Evolutionary conservation across 2,888 invertebrate species (phyloP).

Genomic region (Liodrosophila aerea): DNA sequence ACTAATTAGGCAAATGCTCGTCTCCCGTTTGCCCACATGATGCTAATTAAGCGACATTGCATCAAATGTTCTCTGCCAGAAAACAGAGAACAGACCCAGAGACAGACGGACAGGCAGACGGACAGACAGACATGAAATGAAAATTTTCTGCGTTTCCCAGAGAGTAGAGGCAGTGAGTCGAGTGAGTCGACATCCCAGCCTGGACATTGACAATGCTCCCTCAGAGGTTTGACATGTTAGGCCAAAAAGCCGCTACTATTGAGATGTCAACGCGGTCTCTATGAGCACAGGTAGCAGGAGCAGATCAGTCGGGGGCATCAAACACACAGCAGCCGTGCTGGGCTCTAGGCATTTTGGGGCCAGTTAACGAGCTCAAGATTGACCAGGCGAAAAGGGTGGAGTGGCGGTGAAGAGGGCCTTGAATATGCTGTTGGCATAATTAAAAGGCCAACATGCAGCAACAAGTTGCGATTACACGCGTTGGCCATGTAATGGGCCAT

Average conservation of each 20-base stretch:
- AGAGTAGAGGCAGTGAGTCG: conserved; percentile 2
- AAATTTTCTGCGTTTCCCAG: conserved; percentile 55
- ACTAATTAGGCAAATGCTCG: conserved; percentile 66
- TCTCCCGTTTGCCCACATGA: conserved; percentile 35
- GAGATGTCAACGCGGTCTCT: conserved; percentile 63
- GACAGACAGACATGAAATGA: conserved; percentile 43
- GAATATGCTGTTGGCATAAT: conserved; percentile 68
- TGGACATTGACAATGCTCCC: conserved; percentile 71
- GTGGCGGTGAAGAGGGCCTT: conserved; percentile 54
- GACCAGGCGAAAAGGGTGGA: conserved; percentile 7
- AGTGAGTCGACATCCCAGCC: conserved; percentile 59
- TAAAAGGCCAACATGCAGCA: conserved; percentile 57
- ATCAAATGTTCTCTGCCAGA: conserved; percentile 43
- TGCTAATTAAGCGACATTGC: conserved; percentile 73
- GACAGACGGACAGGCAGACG: too few species aligned
- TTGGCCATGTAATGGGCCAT: conserved; percentile 73
- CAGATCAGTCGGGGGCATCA: conserved; percentile 28
- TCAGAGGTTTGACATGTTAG: conserved; percentile 67
- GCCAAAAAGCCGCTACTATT: conserved; percentile 61
- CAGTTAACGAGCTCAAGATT: conserved; percentile 51
- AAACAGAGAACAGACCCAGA: too few species aligned
- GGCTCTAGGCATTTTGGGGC: conserved; percentile 32
- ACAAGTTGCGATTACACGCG: conserved; percentile 75
- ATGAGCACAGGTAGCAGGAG: conserved; percentile 16
- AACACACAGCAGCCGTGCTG: conserved; percentile 56